Evolutionary conservation across 2,113 vertebrate species (phyloP).

Genomic region (Eclectus roratus): DNA sequence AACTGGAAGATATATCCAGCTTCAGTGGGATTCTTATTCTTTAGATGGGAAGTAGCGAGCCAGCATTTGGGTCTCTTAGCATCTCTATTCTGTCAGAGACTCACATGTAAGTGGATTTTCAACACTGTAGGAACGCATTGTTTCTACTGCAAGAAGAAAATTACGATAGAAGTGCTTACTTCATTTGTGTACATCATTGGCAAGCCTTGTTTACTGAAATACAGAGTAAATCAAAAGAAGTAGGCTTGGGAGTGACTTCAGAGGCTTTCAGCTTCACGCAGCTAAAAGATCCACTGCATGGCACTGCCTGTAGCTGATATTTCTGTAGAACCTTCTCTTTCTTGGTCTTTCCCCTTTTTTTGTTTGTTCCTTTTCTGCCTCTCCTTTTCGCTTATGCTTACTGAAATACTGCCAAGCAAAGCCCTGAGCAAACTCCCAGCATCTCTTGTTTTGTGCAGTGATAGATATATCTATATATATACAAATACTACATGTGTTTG

Average conservation of each 20-base stretch:
- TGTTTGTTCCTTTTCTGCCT: not conserved
- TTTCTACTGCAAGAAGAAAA: not conserved
- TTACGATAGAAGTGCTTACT: not conserved
- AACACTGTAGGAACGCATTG: not conserved
- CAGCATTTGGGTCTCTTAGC: not conserved
- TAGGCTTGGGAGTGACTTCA: not conserved
- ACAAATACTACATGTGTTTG: not conserved
- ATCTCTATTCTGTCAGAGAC: not conserved
- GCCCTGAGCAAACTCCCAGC: not conserved
- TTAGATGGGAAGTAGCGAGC: not conserved
- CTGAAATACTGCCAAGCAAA: not conserved
- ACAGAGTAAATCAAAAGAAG: not conserved
- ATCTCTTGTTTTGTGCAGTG: not conserved
- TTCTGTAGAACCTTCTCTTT: not conserved
- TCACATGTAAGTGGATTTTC: not conserved
- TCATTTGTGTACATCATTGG: not conserved
- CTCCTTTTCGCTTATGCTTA: not conserved
- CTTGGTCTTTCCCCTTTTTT: not conserved
- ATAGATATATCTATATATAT: not conserved
- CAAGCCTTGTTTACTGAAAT: not conserved
- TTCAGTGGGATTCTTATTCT: not conserved
- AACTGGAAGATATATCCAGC: not conserved
- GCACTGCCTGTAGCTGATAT: not conserved
- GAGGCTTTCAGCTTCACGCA: not conserved
- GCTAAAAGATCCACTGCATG: not conserved